Conservation (phyloP, 1,140 invertebrate species). For the Fopius arisanus region DNA sequence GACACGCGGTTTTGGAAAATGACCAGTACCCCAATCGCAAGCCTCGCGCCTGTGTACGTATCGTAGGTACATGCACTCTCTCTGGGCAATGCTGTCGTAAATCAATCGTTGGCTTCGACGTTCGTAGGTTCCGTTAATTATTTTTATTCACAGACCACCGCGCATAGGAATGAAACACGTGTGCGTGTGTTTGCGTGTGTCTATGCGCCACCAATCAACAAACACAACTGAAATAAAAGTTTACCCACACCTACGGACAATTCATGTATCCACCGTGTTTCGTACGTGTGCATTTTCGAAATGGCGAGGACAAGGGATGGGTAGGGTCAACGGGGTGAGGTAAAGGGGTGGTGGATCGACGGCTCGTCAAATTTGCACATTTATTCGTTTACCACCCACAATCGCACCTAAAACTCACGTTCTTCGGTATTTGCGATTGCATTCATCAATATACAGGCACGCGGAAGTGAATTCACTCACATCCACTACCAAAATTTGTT, state of each 20-base stretch:
- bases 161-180: constrained; percentile 43
- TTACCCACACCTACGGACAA: neutral
- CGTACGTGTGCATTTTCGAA: constrained; percentile 35
- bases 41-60: constrained; percentile 22
- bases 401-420: constrained; percentile 38
- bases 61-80: neutral
- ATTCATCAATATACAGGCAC: constrained; percentile 26
- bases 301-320: constrained; percentile 14
- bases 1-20: constrained; percentile 53
- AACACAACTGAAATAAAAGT: neutral
- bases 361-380: constrained; percentile 57
- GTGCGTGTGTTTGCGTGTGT: neutral
- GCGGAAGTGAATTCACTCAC: constrained; percentile 10
- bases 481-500: neutral
- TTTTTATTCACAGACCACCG: constrained; percentile 50
- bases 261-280: neutral
- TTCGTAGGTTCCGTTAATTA: constrained; percentile 53
- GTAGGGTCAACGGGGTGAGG: neutral
- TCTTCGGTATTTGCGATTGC: constrained; percentile 36
- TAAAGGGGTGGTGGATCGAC: constrained; percentile 4
- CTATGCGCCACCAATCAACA: constrained; percentile 12
- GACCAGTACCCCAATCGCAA: constrained; percentile 39
- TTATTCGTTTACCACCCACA: constrained; percentile 53
- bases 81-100: constrained; percentile 37
- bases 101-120: constrained; percentile 51